Evolutionary conservation across 1,140 invertebrate species (phyloP).

Genomic region (Octopus bimaculoides): DNA sequence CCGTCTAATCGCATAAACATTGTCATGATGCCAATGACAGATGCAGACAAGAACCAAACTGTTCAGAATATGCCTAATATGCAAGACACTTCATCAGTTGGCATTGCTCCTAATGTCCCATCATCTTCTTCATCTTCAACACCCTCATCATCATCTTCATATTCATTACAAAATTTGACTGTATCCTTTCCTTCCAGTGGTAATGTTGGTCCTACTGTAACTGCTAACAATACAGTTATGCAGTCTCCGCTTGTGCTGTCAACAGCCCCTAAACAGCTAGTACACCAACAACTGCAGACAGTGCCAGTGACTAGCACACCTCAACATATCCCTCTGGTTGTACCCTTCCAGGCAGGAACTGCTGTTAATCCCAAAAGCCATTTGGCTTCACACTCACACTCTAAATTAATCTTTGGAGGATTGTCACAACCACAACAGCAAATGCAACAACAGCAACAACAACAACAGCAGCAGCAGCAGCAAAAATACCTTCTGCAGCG

Average conservation of each 20-base stretch:
- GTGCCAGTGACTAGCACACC: not conserved
- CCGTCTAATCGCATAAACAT: not conserved
- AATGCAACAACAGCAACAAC: conserved; percentile 1
- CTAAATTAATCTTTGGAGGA: not conserved
- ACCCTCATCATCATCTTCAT: not conserved
- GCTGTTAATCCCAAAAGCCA: not conserved
- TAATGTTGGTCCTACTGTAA: not conserved
- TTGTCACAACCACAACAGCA: not conserved
- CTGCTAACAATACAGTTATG: not conserved
- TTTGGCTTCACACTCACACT: not conserved
- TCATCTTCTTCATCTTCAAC: not conserved
- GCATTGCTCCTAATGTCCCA: not conserved
- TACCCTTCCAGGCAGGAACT: not conserved
- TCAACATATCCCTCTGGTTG: not conserved
- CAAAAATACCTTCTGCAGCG: not conserved
- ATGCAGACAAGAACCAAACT: not conserved
- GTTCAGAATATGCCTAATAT: not conserved
- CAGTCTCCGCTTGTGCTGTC: not conserved
- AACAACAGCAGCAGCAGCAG: not conserved
- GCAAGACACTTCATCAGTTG: not conserved
- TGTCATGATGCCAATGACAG: conserved; percentile 1
- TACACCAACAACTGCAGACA: conserved; percentile 1
- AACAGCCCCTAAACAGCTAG: not conserved
- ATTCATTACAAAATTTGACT: not conserved
- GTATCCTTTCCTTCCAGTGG: not conserved